Conservation (phyloP, 1,140 invertebrate species). For the Aporrectodea caliginosa region DNA sequence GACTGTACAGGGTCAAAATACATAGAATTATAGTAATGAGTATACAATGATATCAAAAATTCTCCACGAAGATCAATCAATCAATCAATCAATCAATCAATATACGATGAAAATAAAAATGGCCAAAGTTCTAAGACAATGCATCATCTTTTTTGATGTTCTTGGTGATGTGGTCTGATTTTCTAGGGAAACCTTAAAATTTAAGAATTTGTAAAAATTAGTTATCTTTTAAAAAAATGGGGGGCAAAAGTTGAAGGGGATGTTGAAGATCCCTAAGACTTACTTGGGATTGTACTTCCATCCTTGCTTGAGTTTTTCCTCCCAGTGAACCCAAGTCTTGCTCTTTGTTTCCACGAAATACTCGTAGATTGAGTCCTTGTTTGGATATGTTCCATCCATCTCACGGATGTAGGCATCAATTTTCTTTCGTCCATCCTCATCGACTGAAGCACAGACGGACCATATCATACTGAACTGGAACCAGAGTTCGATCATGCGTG, state of each 20-base stretch:
- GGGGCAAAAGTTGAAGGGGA: too few species aligned
- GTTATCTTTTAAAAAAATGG: too few species aligned
- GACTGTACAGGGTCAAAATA: too few species aligned
- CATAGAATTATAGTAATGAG: neutral
- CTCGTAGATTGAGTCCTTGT: conserved; percentile 79
- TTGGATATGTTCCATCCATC: conserved; percentile 74
- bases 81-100: too few species aligned
- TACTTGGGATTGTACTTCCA: conserved; percentile 70
- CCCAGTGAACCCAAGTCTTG: conserved; percentile 70
- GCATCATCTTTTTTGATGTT: too few species aligned
- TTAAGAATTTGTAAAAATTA: too few species aligned
- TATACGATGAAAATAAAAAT: too few species aligned
- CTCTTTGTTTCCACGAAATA: conserved; percentile 73
- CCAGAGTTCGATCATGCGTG: conserved; percentile 67
- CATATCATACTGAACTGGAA: conserved; percentile 77
- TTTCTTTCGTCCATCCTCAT: conserved; percentile 73
- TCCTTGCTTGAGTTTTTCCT: conserved; percentile 66
- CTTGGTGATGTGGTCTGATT: too few species aligned
- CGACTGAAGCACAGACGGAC: conserved; percentile 74
- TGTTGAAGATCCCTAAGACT: too few species aligned
- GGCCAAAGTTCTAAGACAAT: too few species aligned
- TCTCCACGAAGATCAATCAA: neutral
- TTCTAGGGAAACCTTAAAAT: too few species aligned
- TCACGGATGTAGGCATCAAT: conserved; percentile 76
- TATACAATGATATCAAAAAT: neutral